Percentiles rank a stretch among this genome's conserved stretches.
Conservation (phyloP, 2,113 vertebrate genomes). For the Myotis davidii region DNA sequence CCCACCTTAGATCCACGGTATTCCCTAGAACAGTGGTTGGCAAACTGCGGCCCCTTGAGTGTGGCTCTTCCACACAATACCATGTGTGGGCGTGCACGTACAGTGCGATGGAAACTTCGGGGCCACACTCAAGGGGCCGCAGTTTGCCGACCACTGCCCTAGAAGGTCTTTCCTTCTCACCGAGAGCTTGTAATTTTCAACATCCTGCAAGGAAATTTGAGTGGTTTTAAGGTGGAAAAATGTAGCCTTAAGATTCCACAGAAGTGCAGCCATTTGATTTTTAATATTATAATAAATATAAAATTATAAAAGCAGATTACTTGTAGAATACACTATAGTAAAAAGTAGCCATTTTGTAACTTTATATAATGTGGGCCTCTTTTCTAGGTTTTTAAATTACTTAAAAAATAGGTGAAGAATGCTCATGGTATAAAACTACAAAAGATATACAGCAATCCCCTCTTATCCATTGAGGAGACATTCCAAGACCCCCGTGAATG, state of each 20-base stretch:
- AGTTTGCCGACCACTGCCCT: neutral
- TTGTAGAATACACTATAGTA: neutral
- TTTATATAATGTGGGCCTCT: neutral
- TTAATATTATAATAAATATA: neutral
- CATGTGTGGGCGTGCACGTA: no score
- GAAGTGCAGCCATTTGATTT: neutral
- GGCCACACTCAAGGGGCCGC: no score
- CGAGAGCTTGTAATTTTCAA: neutral
- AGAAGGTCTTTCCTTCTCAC: neutral
- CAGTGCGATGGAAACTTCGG: no score
- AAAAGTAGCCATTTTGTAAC: neutral
- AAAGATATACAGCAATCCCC: neutral
- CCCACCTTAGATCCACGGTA: neutral
- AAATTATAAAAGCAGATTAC: constrained; percentile 9
- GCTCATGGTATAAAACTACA: neutral
- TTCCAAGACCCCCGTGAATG: neutral
- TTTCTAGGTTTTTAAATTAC: constrained; percentile 13
- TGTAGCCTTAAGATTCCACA: neutral
- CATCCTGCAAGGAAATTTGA: neutral
- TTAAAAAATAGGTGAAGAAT: neutral
- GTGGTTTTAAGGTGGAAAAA: neutral
- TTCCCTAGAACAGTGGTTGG: neutral
- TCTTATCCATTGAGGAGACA: neutral
- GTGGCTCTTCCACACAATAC: no score
- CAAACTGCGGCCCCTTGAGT: no score